Conservation (phyloP, 1,140 invertebrate species). For the Drosophila saltans region DNA sequence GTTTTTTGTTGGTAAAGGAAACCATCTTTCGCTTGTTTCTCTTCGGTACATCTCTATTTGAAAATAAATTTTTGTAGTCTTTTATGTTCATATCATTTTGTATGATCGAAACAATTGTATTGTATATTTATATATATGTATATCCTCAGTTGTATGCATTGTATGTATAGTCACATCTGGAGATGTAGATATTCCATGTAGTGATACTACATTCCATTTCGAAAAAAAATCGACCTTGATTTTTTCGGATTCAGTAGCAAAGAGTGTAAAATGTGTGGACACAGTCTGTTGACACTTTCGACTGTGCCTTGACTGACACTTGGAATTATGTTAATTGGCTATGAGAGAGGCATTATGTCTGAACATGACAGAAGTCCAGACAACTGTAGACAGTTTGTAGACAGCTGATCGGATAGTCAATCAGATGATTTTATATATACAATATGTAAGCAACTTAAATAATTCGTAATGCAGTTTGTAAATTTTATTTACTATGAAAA, state of each 20-base stretch:
- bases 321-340: conserved; percentile 36
- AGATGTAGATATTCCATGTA: background rate
- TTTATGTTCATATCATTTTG: background rate
- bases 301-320: conserved; percentile 1
- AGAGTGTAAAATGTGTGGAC: background rate
- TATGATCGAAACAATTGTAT: background rate
- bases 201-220: background rate
- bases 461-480: conserved; percentile 2
- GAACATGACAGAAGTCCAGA: conserved; percentile 18
- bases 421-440: conserved; percentile 33
- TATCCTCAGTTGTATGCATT: too few relatives aligned
- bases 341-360: conserved; percentile 33
- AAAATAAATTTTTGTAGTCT: background rate
- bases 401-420: conserved; percentile 29
- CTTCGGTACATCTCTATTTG: background rate
- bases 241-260: background rate
- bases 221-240: background rate
- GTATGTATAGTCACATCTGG: too few relatives aligned
- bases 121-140: background rate
- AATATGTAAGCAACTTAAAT: conserved; percentile 23
- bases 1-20: too few relatives aligned
- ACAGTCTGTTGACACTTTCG: conserved; percentile 7
- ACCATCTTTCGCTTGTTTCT: background rate
- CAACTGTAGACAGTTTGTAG: conserved; percentile 31
- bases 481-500: conserved; percentile 18